Evolutionary conservation across 1,140 invertebrate genomes (phyloP), one percentile per base, ranked within the genome.

Genomic region (Octopus sinensis): DNA sequence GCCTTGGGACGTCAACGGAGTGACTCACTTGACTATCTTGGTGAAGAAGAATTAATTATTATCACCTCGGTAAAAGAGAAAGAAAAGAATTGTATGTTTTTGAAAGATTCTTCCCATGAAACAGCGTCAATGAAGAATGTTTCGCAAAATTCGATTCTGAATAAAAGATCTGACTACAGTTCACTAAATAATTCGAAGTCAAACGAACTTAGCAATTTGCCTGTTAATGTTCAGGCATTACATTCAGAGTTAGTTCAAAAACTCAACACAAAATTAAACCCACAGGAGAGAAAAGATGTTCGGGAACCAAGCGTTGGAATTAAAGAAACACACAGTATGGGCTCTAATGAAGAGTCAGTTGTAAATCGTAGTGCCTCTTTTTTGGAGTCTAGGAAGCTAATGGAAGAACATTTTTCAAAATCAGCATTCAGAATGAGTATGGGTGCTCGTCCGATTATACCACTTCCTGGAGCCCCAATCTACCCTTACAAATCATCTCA

Each of bases 1-100:
- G 68, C 68, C 68, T 73, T 73, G 30, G 68, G 68, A 17, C 68
- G 68, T n/a, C 68, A 73, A 73, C 17, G 68, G 68, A 73, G 68
- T 23, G 68, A 73, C 30, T 73, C 68, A n/a, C 68, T 73, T 7
- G 68, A 73, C 68, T 73, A 73, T 73, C 68, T 73, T 23, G 68
- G 68, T 13, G 17, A 73, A 17, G 68, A 73, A 17, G 17, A 73
- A 13, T 13, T 73, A 23, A 73, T 73, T 73, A 73, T 73, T 13
- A 73, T 73, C 68, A 73, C 68, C 9, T 73, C 17, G 5, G 17
- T n/a, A 5, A 23, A 73, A 1, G 9, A 6, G 13, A 23, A 13
- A 13, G 68, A 73, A 23, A 23, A 73, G 13, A 23, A 13, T n/a
- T 6, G 30, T 13, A 73, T 13, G 30, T n/a, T 13, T 23, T n/a